These are phyloP conservation scores for Acleris sparsana DNA, from an alignment of 2,888 invertebrate species.

Conservation along the genomic window DNA sequence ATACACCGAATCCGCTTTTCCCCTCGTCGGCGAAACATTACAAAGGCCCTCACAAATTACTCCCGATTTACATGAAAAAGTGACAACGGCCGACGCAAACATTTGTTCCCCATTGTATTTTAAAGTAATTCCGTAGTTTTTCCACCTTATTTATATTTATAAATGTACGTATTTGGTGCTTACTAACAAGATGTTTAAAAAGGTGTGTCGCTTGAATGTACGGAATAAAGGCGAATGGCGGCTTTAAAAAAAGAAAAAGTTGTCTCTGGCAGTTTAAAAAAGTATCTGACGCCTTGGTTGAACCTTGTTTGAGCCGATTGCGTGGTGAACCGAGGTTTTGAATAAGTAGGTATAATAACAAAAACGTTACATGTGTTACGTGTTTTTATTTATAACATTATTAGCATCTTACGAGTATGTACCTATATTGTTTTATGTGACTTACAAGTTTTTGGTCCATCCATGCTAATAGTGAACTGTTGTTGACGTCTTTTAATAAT, in stretches of 20 bases:
- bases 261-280: too few species aligned
- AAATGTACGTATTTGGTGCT: constrained; percentile 74
- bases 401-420: too few species aligned
- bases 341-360: too few species aligned
- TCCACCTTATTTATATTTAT: constrained; percentile 75
- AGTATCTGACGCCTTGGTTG: too few species aligned
- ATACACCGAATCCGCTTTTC: constrained; percentile 4
- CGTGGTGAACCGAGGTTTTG: too few species aligned
- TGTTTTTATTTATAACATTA: too few species aligned
- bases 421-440: too few species aligned
- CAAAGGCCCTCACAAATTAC: constrained; percentile 74
- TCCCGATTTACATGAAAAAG: constrained; percentile 78
- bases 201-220: constrained; percentile 57
- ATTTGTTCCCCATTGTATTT: constrained; percentile 80
- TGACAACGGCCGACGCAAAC: constrained; percentile 71
- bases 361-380: too few species aligned
- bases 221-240: neutral
- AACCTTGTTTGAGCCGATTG: too few species aligned
- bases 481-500: too few species aligned
- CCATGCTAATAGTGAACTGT: too few species aligned
- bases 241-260: neutral
- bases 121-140: constrained; percentile 61
- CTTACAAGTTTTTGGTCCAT: too few species aligned
- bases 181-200: constrained; percentile 77
- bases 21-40: constrained; percentile 43